Evolutionary conservation across 2,797 vertebrate species (phyloP), one percentile per base, ranked within the genome.

Genomic region (Malacoctenus gilli): DNA sequence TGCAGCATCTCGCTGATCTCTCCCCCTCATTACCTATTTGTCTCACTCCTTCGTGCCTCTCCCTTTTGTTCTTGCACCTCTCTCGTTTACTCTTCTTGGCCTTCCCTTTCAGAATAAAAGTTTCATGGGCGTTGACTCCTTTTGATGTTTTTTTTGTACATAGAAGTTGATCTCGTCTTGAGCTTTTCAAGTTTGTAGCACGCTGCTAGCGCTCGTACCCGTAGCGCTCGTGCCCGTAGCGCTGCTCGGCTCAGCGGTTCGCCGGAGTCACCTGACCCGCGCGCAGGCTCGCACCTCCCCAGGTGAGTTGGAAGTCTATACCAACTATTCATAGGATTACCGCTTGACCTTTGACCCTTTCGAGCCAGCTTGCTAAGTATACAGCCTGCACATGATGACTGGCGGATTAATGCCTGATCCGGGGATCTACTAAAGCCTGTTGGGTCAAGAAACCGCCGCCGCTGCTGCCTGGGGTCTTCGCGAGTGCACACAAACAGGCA

Each of bases 321-420:
- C 72, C 58, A 77, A 55, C 64, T 76, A 59, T 72, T 84, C 74
- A 85, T 69, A 30, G 51, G 73, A 75, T 85, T 85, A 71, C 23
- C 25, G 3, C 51, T 60, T 77, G 50, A 84, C 62, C 77, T 68
- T 76, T 71, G 38, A 62, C 55, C 61, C 8, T 23, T 10, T 0
- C 14, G 19, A 2, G 37, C 20, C 22, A 84, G 56, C 46, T 44
- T 54, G 72, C 59, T 68, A 75, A 76, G 74, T 59, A 77, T 68
- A 74, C 49, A 76, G 42, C 41, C 30, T 64, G 73, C 79, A 68
- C 72, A 76, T 85, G 70, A 82, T 64, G 64, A 57, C 66, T 19
- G 30, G 23, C 9, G 53, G 84, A 82, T 87, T 87, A 85, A 77
- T 75, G 25, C 58, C 36, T 85, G 77, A 87, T 85, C 77, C 69